Conservation (phyloP, 2,113 vertebrate species). For the Rafetus swinhoei region DNA sequence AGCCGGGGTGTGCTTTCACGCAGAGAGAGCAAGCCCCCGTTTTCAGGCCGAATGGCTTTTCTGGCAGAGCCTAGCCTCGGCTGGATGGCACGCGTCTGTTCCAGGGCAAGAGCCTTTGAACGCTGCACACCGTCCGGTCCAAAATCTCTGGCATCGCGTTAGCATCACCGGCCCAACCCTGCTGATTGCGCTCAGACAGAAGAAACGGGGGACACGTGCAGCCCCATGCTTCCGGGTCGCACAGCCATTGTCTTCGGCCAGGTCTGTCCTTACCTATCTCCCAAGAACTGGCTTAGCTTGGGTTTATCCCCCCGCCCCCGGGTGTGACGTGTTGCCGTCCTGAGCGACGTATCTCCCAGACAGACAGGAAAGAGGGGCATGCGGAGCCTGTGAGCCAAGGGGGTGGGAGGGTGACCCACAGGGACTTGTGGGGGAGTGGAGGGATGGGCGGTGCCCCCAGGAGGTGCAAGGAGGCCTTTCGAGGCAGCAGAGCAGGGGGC, state of each 20-base stretch:
- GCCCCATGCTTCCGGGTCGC: neutral
- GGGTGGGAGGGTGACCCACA: too few relatives aligned
- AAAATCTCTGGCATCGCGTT: neutral
- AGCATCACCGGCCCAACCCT: neutral
- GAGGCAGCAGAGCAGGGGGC: neutral
- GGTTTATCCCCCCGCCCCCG: neutral
- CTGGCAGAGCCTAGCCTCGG: neutral
- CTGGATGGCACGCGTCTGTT: neutral
- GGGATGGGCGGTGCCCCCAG: too few relatives aligned
- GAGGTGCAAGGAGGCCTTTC: neutral
- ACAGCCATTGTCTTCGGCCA: neutral
- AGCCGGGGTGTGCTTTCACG: neutral
- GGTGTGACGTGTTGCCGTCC: too few relatives aligned
- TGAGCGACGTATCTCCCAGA: too few relatives aligned
- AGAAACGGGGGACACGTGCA: neutral
- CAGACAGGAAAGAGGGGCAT: neutral
- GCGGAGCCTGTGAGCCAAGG: neutral
- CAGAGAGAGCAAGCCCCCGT: neutral
- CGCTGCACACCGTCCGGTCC: neutral
- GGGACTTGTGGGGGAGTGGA: too few relatives aligned
- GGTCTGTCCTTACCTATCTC: neutral
- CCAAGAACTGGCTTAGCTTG: neutral
- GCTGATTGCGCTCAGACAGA: neutral
- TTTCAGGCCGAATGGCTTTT: neutral
- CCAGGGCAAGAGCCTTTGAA: neutral